Conservation (phyloP, 35 echinoderm and acorn worm species). For the Patiria miniata region DNA sequence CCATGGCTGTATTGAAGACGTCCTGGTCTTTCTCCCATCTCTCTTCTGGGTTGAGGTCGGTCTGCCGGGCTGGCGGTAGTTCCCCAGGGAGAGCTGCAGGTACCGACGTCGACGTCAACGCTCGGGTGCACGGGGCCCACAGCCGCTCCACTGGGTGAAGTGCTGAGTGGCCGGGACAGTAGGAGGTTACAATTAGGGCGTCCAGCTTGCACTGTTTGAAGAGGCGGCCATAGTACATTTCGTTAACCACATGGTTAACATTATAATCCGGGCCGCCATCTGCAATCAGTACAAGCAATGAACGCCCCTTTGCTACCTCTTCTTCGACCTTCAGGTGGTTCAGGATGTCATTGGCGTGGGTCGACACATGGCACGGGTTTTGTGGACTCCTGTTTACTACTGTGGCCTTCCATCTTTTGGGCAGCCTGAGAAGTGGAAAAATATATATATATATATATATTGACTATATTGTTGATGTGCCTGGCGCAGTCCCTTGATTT, state of each 20-base stretch:
- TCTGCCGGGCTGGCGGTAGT: slow-evolving; percentile 27
- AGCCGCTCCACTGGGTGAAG: slow-evolving; percentile 42
- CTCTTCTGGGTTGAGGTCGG: neutral
- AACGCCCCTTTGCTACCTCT: neutral
- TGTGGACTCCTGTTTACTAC: neutral
- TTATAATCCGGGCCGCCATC: slow-evolving; percentile 76
- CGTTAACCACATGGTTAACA: slow-evolving; percentile 45
- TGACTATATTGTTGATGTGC: too few species aligned
- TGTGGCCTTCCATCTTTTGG: neutral
- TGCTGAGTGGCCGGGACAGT: slow-evolving; percentile 58
- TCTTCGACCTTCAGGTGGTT: neutral
- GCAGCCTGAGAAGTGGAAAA: neutral
- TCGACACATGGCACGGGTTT: neutral
- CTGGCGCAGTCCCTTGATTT: too few species aligned
- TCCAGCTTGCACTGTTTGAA: slow-evolving; percentile 43
- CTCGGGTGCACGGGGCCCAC: too few species aligned
- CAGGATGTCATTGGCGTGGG: slow-evolving; percentile 20
- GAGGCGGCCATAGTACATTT: slow-evolving; percentile 35
- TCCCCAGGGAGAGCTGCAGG: too few species aligned
- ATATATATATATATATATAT: too few species aligned
- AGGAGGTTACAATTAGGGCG: too few species aligned
- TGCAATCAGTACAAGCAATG: too few species aligned
- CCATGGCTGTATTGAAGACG: slow-evolving; percentile 46
- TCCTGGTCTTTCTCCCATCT: neutral
- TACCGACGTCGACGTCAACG: slow-evolving; percentile 26